phyloP scores from a whole-genome alignment of 2,113 vertebrate species.

The Panthera leo region DNA sequence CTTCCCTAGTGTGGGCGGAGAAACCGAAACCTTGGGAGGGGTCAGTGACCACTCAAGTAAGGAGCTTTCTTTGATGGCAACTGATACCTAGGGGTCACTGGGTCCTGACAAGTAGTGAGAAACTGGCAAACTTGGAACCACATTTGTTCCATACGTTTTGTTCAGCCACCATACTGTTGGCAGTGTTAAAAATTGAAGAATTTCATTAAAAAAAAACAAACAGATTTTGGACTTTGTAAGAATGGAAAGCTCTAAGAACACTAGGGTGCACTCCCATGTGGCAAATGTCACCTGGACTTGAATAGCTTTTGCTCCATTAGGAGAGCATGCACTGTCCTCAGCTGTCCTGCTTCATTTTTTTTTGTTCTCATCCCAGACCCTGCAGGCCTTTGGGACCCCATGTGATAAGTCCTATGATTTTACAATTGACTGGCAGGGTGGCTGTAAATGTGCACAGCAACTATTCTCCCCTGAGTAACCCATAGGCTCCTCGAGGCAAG shows the following conservation, averaged over 20 bases:
- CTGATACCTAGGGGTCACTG: not conserved
- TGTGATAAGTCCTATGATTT: not conserved
- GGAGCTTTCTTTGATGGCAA: not conserved
- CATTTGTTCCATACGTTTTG: not conserved
- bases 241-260: not conserved
- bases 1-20: not conserved
- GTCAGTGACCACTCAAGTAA: not conserved
- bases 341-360: not conserved
- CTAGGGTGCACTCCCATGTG: fast-evolving
- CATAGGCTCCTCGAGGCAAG: not conserved
- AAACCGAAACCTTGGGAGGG: not conserved
- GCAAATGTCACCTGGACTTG: not conserved
- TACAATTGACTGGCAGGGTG: not conserved
- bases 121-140: not conserved
- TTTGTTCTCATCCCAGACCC: not conserved
- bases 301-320: not conserved
- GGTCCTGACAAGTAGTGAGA: not conserved
- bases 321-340: not conserved
- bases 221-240: not conserved
- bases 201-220: not conserved
- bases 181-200: not conserved
- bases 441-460: not conserved
- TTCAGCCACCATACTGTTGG: not conserved
- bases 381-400: not conserved
- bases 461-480: not conserved